These are phyloP conservation scores for Lordiphosa mommai DNA, from an alignment of 1,140 invertebrate species.

Conservation along the genomic window DNA sequence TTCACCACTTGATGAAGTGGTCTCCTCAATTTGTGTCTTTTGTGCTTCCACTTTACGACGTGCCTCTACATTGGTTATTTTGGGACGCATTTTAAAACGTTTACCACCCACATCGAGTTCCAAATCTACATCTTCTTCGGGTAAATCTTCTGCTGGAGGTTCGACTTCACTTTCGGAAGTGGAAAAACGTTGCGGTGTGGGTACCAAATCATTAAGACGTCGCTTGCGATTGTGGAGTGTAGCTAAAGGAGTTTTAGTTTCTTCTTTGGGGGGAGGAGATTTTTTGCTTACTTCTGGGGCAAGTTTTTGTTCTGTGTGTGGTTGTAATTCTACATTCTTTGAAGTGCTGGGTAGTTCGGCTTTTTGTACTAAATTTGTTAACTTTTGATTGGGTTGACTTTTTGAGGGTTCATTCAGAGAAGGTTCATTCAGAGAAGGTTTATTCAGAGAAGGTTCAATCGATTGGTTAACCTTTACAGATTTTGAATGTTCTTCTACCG, in stretches of 20 bases:
- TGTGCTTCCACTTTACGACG: conserved; percentile 82
- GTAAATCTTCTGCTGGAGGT: conserved; percentile 49
- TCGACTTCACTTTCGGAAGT: conserved; percentile 73
- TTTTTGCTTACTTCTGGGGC: too few relatives aligned
- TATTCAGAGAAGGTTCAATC: neutral
- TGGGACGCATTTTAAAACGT: conserved; percentile 81
- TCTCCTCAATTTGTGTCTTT: conserved; percentile 81
- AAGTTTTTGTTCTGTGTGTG: neutral
- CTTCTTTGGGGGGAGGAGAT: neutral
- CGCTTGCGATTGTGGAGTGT: conserved; percentile 43
- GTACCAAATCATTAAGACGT: conserved; percentile 48
- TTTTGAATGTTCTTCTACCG: too few relatives aligned
- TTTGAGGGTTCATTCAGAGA: neutral
- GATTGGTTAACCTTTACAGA: too few relatives aligned
- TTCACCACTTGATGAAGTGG: conserved; percentile 79
- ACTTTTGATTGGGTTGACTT: neutral
- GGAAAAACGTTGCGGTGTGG: conserved; percentile 30
- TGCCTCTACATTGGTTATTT: conserved; percentile 80
- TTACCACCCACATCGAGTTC: conserved; percentile 81
- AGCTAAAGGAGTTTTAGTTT: conserved; percentile 11
- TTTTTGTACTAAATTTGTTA: conserved; percentile 8
- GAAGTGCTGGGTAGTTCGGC: conserved; percentile 22
- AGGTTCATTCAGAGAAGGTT: neutral
- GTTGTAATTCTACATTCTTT: neutral
- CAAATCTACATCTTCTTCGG: conserved; percentile 79